Evolutionary conservation across 2,113 vertebrate species (phyloP), one percentile per base, ranked within the genome.

Genomic region (Upupa epops): DNA sequence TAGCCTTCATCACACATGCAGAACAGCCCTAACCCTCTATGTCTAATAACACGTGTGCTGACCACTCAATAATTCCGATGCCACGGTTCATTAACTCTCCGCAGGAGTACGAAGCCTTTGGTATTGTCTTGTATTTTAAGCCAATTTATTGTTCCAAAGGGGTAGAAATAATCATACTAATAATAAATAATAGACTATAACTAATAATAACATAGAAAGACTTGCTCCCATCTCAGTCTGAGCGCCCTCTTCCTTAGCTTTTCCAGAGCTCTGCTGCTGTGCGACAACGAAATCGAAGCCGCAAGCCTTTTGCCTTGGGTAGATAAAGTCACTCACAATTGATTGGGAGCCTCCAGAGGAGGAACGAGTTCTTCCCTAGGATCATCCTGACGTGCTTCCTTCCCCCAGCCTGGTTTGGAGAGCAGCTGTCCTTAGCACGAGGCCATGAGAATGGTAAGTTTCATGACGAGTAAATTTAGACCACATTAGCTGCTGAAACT

Each of bases 71-170:
- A 81, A 79, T 95, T 92, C 95, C 94, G 86, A 97, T 97, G 96
- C 94, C 96, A 97, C 92, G 95, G 91, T 86, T 97, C 97, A 96
- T 97, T 98, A 97, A 97, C 96, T 97, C 96, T 96, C 94, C 91
- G 91, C 82, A 93, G 93, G 96, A 97, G 83, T 86, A 97, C 92
- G 95, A 96, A 94, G 89, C 93, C 91, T 96, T 95, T 94, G 91
- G 89, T 88, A 96, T 97, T 97, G 91, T 96, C 94, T 93, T 97
- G 84, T 96, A 92, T 96, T 97, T 92, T 93, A 95, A 96, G 69
- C 81, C 97, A 95, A 95, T 96, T 97, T 97, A 95, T 97, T 94
- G 58, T 90, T 94, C 86, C 77, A 76, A 63, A 94, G 90, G 90
- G 89, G 88, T 86, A 26, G 13, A 31, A 21, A 93, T 42, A 42